Evolutionary conservation across 2,113 vertebrate species (phyloP).

Genomic region (Sterrhoptilus dennistouni): DNA sequence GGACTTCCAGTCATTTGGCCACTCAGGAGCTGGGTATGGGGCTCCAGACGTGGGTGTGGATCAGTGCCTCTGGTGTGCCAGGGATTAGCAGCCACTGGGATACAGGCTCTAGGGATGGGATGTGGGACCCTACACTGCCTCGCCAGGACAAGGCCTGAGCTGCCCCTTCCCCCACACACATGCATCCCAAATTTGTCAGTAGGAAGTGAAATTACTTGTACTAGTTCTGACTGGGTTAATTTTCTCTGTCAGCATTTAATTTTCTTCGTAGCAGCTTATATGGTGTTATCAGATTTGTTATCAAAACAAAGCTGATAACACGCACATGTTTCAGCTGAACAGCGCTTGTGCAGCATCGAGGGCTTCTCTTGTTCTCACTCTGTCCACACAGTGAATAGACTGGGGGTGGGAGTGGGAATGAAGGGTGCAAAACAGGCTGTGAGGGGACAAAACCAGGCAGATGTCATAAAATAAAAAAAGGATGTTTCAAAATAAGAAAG

Average conservation of each 20-base stretch:
- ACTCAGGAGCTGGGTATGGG: not conserved
- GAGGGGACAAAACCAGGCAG: not conserved
- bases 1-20: not conserved
- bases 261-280: not conserved
- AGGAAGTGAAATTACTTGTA: not conserved
- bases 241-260: not conserved
- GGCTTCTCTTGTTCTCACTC: not conserved
- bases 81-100: not conserved
- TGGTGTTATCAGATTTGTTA: not conserved
- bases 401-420: not conserved
- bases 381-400: not conserved
- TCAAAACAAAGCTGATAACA: not conserved
- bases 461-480: not conserved
- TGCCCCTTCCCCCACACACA: not conserved
- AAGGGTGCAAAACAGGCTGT: not conserved
- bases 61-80: not conserved
- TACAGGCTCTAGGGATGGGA: no score
- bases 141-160: rapidly evolving
- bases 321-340: not conserved
- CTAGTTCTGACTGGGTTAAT: not conserved
- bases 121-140: not conserved
- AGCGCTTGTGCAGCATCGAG: not conserved
- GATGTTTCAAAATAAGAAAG: not conserved
- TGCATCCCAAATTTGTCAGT: not conserved
- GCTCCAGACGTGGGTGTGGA: not conserved